Evolutionary conservation across 2,888 invertebrate genomes (phyloP).

Genomic region (Agrilus mali): DNA sequence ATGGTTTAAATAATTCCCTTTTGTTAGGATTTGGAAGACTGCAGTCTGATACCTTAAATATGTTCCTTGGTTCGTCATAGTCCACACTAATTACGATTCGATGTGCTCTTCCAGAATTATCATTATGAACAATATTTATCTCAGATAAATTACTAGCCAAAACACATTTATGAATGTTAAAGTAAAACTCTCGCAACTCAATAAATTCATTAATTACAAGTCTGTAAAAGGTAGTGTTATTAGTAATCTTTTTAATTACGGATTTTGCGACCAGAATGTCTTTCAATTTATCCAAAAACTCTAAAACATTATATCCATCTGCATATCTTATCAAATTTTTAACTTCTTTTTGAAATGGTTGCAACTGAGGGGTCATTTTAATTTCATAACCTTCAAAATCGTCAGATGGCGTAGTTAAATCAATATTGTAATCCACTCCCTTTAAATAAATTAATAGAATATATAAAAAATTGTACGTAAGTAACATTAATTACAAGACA

Average conservation of each 20-base stretch:
- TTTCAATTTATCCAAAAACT: constrained; percentile 17
- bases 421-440: constrained; percentile 18
- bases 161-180: constrained; percentile 10
- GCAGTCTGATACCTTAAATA: constrained; percentile 20
- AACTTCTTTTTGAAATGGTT: constrained; percentile 7
- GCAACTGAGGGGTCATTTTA: constrained; percentile 10
- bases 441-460: constrained; percentile 11
- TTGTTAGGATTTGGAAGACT: constrained; percentile 20
- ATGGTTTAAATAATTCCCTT: constrained; percentile 9
- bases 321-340: neutral
- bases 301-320: constrained; percentile 6
- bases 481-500: constrained; percentile 6
- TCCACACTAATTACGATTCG: constrained; percentile 12
- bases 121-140: constrained; percentile 11
- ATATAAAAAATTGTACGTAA: neutral
- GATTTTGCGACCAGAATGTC: constrained; percentile 12
- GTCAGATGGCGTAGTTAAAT: constrained; percentile 5
- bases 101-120: constrained; percentile 12
- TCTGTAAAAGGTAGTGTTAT: constrained; percentile 3
- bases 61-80: constrained; percentile 13
- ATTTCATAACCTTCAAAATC: constrained; percentile 7
- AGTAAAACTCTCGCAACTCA: constrained; percentile 16
- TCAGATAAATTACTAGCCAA: constrained; percentile 12
- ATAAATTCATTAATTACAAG: constrained; percentile 12
- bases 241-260: neutral